These are phyloP conservation scores for Aquatica leii DNA, from an alignment of 2,888 invertebrate genomes.

Conservation along the genomic window DNA sequence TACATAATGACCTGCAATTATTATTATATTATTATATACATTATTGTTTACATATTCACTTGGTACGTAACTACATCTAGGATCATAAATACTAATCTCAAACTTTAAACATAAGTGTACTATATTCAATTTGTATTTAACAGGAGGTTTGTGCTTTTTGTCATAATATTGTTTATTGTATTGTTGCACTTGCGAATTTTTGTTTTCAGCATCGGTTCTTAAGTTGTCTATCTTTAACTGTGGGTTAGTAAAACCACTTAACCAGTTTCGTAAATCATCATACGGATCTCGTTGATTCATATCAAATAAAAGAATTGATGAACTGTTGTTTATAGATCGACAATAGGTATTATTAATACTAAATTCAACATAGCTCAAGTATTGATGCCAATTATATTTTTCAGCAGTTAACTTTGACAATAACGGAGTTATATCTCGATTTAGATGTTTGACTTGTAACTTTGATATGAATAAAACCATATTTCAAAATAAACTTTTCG, in stretches of 20 bases:
- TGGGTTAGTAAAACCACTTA: neutral
- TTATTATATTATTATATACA: too few relatives aligned
- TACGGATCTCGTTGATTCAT: neutral
- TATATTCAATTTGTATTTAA: neutral
- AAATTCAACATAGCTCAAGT: neutral
- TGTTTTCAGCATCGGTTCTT: neutral
- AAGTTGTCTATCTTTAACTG: neutral
- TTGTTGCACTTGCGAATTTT: neutral
- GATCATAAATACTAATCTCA: too few relatives aligned
- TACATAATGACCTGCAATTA: too few relatives aligned
- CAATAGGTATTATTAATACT: neutral
- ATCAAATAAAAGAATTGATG: neutral
- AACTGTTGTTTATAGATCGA: neutral
- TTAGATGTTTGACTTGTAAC: slow-evolving; percentile 43
- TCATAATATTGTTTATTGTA: neutral
- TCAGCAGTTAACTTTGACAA: neutral
- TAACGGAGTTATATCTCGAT: slow-evolving; percentile 13
- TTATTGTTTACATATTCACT: too few relatives aligned
- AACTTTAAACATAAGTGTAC: too few relatives aligned
- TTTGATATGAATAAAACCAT: slow-evolving; percentile 25
- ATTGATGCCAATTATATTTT: neutral
- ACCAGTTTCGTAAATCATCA: neutral
- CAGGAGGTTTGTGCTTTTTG: neutral
- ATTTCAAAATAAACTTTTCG: slow-evolving; percentile 35
- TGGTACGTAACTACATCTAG: too few relatives aligned